Conservation (phyloP, 2,888 invertebrate species). For the Eristalis pertinax region DNA sequence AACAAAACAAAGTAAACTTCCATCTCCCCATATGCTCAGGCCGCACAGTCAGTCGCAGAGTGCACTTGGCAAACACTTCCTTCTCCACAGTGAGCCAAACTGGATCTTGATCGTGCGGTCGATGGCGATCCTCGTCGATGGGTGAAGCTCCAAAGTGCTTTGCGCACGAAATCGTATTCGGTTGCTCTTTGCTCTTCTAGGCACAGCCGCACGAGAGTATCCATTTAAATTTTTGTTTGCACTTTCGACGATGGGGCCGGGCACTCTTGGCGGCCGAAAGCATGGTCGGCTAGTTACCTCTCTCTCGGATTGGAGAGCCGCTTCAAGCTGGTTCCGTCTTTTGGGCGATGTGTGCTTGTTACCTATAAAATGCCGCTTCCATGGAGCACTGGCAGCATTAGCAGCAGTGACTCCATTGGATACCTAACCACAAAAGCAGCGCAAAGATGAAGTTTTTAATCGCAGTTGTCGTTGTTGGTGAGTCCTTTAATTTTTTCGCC, state of each 20-base stretch:
- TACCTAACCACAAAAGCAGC: conserved; percentile 26
- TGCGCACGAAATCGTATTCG: conserved; percentile 44
- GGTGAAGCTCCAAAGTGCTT: conserved; percentile 42
- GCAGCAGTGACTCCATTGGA: conserved; percentile 60
- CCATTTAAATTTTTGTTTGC: conserved; percentile 54
- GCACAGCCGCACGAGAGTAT: conserved; percentile 35
- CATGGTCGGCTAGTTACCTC: conserved; percentile 69
- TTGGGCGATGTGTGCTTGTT: conserved; percentile 61
- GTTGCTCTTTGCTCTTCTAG: conserved; percentile 52
- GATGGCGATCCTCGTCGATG: conserved; percentile 54
- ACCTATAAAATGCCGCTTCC: conserved; percentile 67
- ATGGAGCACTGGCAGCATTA: conserved; percentile 60
- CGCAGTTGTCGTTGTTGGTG: conserved; percentile 37
- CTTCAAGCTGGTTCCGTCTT: conserved; percentile 62
- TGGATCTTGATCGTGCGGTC: conserved; percentile 53
- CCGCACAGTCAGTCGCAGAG: too few relatives aligned
- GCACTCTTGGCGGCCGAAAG: conserved; percentile 26
- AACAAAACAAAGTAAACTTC: conserved; percentile 22
- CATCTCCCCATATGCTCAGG: conserved; percentile 5
- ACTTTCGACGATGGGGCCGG: conserved; percentile 45
- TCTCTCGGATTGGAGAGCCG: conserved; percentile 44
- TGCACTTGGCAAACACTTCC: conserved; percentile 56
- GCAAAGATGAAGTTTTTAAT: conserved; percentile 44
- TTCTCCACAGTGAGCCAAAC: conserved; percentile 49
- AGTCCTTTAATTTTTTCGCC: conserved; percentile 20